Evolutionary conservation across 1,140 invertebrate genomes (phyloP).

Genomic region (Agrilus planipennis): DNA sequence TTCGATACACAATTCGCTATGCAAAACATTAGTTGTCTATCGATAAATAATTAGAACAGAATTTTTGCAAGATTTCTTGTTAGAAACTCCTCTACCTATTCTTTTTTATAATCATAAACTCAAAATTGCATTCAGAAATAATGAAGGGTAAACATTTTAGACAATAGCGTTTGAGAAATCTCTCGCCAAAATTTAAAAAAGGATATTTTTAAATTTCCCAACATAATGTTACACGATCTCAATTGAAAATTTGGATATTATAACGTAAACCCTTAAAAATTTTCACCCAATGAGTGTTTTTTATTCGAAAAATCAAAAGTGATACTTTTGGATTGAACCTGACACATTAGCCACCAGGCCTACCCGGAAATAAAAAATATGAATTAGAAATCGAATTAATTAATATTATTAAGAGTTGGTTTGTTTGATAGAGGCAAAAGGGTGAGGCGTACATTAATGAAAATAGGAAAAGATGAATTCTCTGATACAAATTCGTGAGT

Average conservation of each 20-base stretch:
- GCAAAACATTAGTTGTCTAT: no score
- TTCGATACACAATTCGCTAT: no score
- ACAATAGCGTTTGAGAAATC: neutral
- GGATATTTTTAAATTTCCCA: neutral
- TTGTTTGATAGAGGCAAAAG: neutral
- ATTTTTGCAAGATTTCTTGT: no score
- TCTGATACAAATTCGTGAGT: neutral
- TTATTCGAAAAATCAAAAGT: neutral
- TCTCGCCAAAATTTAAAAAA: neutral
- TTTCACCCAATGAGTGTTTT: neutral
- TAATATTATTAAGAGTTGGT: neutral
- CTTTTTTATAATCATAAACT: slow-evolving; percentile 8
- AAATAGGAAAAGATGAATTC: no score
- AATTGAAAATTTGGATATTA: neutral
- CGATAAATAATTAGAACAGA: no score
- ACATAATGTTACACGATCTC: neutral
- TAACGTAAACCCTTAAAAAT: neutral
- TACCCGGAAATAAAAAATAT: neutral
- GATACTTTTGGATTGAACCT: neutral
- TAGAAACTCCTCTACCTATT: no score
- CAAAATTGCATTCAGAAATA: slow-evolving; percentile 7
- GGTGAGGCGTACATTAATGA: no score
- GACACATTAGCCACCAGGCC: neutral
- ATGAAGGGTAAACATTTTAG: neutral
- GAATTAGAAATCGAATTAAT: neutral